Percentiles rank a stretch among this genome's conserved stretches.
Evolutionary conservation across 1,140 invertebrate genomes (phyloP).

Genomic region (Charaxes varanes): DNA sequence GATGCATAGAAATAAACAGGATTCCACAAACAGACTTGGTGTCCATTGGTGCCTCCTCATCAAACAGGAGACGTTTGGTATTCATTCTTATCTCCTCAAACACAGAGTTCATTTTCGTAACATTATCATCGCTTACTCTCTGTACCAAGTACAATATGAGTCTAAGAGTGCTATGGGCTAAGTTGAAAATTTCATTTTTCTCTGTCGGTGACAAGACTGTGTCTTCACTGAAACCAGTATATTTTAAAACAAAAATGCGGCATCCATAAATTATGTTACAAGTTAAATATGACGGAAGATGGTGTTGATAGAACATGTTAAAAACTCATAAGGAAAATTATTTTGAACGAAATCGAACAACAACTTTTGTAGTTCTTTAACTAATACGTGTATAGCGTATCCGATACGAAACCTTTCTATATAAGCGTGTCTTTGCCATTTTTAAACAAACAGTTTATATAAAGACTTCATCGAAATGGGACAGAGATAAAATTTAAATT

Average conservation of each 20-base stretch:
- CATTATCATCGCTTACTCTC: slow-evolving; percentile 25
- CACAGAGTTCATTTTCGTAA: slow-evolving; percentile 15
- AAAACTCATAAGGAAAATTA: too few relatives aligned
- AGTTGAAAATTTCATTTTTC: slow-evolving; percentile 50
- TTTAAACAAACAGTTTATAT: slow-evolving; percentile 5
- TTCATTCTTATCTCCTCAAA: slow-evolving; percentile 23
- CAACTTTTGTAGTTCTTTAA: too few relatives aligned
- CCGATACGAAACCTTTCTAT: too few relatives aligned
- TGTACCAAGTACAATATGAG: slow-evolving; percentile 43
- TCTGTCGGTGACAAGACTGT: slow-evolving; percentile 41
- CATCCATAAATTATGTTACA: too few relatives aligned
- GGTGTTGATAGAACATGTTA: too few relatives aligned
- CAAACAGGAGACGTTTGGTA: slow-evolving; percentile 36
- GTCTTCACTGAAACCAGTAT: slow-evolving; percentile 35
- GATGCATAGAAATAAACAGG: slow-evolving; percentile 35
- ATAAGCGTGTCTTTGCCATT: too few relatives aligned
- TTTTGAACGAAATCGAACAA: too few relatives aligned
- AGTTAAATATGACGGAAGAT: too few relatives aligned
- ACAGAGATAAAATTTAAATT: too few relatives aligned
- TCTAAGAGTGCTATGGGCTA: slow-evolving; percentile 36
- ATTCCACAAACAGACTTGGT: slow-evolving; percentile 57
- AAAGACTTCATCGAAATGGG: too few relatives aligned
- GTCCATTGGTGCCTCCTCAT: slow-evolving; percentile 56
- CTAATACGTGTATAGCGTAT: too few relatives aligned
- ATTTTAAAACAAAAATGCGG: too few relatives aligned